Base-by-base conservation (phyloP, 1,140 invertebrate species). In the Drosophila bocki region DNA sequence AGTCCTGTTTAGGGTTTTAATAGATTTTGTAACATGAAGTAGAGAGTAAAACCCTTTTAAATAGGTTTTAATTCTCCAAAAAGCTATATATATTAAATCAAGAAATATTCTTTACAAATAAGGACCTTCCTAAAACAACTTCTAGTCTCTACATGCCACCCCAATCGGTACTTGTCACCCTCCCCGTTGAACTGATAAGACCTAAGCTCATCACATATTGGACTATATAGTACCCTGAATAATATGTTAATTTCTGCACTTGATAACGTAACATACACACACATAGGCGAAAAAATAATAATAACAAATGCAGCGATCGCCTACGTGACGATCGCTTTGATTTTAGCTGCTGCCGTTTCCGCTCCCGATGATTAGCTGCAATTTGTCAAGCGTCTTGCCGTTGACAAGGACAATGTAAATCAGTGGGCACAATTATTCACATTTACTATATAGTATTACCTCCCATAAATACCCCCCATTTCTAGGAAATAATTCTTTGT, bases 211-310 rank as follows among this genome's bases (percentile, higher is more conserved):
- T 51, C 48, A 35, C 22, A 61, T 63, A 64, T 42, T 51, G 41
- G 64, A 47, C 42, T 58, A 47, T 56, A 50, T 58, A 77, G 42
- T 22, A 47, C 35, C 35, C 58, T 72, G 69, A 75, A 75, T 75
- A 75, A 75, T 75, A 84, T 82, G 82, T 67, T 63, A 82, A 85
- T 75, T 88, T 88, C 84, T 87, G 85, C 84, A 88, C 39, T 90
- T 88, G 85, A 90, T 90, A 90, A 87, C 72, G 60, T 45, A 50
- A 51, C 79, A 54, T 53, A 51, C 48, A 58, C 63, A 50, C 48
- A 70, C 29, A 19, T 22, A 9, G 26, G 37, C 33, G 2, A 54
- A 47, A 15, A 22, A 53, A 35, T n/a, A 44, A 42, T 42, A 54
- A 75, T 54, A 72, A 61, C 61, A 82, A 53, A 63, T 79, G 58